Base-by-base conservation (phyloP, 2,888 invertebrate species). In the Anticlea derivata region DNA sequence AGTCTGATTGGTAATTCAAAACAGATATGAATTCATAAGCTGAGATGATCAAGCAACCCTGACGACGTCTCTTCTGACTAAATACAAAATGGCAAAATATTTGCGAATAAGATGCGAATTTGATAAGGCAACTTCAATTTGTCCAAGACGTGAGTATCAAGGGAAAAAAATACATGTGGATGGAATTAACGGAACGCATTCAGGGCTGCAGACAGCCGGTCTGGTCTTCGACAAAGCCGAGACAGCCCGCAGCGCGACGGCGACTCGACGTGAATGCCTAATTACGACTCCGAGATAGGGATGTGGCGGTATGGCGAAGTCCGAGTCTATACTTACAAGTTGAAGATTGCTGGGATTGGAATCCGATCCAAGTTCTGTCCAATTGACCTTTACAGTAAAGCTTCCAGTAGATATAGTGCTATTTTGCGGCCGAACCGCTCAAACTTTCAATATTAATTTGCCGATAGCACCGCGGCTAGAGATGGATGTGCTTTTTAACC, bases 221-320 rank as follows among this genome's bases (percentile, higher is more conserved):
- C 86, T 84, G 72, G 77, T 66, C 78, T 75, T 69, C 78, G 83
- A 80, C 83, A 78, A 74, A 78, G 79, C 66, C 63, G 68, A 80
- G 83, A 79, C 83, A 78, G 83, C 86, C 86, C 80, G 83, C 81
- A 81, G 83, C 78, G 81, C 74, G 74, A 61, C 62, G 66, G 73
- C 75, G 80, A 84, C 86, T 83, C 82, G 76, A 73, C 75, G 78
- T 87, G 89, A 89, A 90, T 90, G 84, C 86, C 89, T 90, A 90
- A 89, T 90, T 90, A 86, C 86, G 85, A 75, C 77, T 58, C 47
- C 27, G 8, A 24, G 30, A 43, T 53, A 53, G 48, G 39, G 53
- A 44, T 53, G 53, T 26, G 31, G 26, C 10, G 34, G 13, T 24
- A 17, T 44, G 11, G 34, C 7, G 10, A 38, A 34, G 43, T 27